These are phyloP conservation scores for Troglohyphantes excavatus DNA, from an alignment of 2,888 invertebrate genomes.

Conservation along the genomic window DNA sequence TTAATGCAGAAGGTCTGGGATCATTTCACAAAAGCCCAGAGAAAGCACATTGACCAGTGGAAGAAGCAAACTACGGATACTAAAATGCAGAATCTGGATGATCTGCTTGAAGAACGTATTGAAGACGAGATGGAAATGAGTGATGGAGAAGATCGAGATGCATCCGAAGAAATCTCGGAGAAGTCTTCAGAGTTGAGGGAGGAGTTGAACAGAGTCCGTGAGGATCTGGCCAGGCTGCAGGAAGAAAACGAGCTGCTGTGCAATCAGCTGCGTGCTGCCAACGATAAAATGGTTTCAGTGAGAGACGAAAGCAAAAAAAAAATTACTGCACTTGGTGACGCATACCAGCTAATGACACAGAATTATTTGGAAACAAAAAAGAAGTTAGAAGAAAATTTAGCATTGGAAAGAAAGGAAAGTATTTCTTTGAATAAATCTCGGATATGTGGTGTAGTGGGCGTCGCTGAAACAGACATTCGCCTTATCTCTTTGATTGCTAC, in stretches of 20 bases:
- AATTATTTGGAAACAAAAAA: slow-evolving; percentile 91
- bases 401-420: slow-evolving; percentile 2
- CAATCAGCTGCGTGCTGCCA: slow-evolving; percentile 95
- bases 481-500: slow-evolving; percentile 88
- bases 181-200: neutral
- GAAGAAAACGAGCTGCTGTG: slow-evolving; percentile 92
- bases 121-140: slow-evolving; percentile 95
- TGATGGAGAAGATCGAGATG: slow-evolving; percentile 85
- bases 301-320: slow-evolving; percentile 95
- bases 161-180: slow-evolving; percentile 56
- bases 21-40: slow-evolving; percentile 99
- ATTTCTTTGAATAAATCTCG: slow-evolving; percentile 24
- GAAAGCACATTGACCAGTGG: slow-evolving; percentile 99
- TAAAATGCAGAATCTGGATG: slow-evolving; percentile 87
- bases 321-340: slow-evolving; percentile 91
- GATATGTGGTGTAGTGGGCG: neutral
- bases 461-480: slow-evolving; percentile 81
- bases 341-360: slow-evolving; percentile 89
- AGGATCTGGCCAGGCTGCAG: neutral
- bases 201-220: slow-evolving; percentile 4
- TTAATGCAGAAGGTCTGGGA: slow-evolving; percentile 99
- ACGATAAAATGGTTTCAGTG: slow-evolving; percentile 94
- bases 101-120: slow-evolving; percentile 86
- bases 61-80: slow-evolving; percentile 95
- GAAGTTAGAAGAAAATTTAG: slow-evolving; percentile 81